These are phyloP conservation scores for Crambe crambe DNA, from an alignment of 37 sponge, comb jelly and placozoan species.

Conservation along the genomic window DNA sequence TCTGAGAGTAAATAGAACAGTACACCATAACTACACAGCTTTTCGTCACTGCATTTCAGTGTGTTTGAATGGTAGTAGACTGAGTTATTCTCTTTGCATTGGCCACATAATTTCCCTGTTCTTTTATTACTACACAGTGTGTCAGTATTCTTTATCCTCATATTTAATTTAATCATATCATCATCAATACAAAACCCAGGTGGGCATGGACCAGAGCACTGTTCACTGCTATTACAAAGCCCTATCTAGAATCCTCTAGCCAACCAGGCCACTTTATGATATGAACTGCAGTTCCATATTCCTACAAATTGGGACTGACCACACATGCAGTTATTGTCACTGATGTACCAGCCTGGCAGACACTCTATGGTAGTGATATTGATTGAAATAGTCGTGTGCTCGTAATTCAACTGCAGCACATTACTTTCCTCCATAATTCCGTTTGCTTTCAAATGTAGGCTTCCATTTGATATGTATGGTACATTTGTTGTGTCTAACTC, in stretches of 20 bases:
- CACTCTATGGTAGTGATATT: neutral
- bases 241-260: neutral
- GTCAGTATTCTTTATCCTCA: neutral
- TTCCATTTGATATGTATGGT: neutral
- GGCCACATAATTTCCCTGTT: neutral
- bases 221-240: neutral
- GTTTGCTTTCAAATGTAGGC: neutral
- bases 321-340: neutral
- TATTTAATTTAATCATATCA: neutral
- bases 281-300: neutral
- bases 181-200: neutral
- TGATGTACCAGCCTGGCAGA: neutral
- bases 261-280: neutral
- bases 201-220: neutral
- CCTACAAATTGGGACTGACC: neutral
- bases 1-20: neutral
- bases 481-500: neutral
- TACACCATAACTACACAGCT: neutral
- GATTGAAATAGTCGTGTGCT: neutral
- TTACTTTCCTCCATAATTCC: neutral
- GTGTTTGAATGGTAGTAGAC: neutral
- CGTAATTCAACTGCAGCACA: neutral
- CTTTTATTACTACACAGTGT: neutral
- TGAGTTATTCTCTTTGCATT: neutral
- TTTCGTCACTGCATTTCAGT: neutral